Base-by-base conservation (phyloP, 2,113 vertebrate species). In the Carassius gibelio region DNA sequence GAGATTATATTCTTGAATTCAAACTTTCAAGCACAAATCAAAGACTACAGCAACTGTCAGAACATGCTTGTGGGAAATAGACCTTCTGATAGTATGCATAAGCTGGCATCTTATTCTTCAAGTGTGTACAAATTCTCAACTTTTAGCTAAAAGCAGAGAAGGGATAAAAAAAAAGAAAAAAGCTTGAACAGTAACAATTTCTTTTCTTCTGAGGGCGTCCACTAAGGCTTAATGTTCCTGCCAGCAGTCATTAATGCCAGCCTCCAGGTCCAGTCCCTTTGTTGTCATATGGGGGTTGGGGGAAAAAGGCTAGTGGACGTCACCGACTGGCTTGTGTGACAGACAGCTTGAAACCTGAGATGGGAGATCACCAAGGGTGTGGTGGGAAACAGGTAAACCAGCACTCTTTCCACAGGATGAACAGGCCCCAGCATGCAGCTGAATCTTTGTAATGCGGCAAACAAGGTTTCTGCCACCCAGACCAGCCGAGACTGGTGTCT, bases 301-400 rank as follows among this genome's bases (percentile, higher is more conserved):
- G 66, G 68, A 78, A 77, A 78, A 59, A 55, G 85, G 57, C 81
- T 83, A 82, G 74, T 79, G 86, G 85, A 88, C 83, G 38, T 81
- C 79, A 84, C 75, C 71, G 82, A 36, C 38, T 62, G 81, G 84
- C 82, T 80, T 71, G 88, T 84, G 76, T 86, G 87, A 78, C 62
- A 84, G 89, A 87, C 84, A 80, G 85, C 85, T 59, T 86, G 88
- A 86, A 89, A 90, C 87, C 75, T 36, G 87, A 89, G 81, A 88
- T 86, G 78, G 80, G 81, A 81, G 78, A 88, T 82, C 85, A 85
- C 79, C 71, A 34, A 50, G 88, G 89, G 90, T 88, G 90, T 90
- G 90, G 88, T 89, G 83, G 79, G 88, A 85, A 81, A 85, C 88
- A 87, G 84, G 84, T 89, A 89, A 88, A 82, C 72, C 87, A 83